phyloP scores from a whole-genome alignment of 2,113 vertebrate species.

The Gavia stellata region DNA sequence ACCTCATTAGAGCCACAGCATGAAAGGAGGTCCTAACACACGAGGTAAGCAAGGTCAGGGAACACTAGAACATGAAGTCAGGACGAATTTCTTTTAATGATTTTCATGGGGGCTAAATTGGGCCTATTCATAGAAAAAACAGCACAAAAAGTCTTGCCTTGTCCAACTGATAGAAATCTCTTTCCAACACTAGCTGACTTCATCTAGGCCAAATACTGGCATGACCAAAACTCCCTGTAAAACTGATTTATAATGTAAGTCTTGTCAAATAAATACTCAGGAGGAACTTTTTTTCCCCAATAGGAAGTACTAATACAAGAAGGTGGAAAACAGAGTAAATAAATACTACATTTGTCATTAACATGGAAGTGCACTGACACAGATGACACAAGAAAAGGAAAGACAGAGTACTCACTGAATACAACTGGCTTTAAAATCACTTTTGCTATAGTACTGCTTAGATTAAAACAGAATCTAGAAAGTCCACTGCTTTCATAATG shows the following conservation, averaged over 20 bases:
- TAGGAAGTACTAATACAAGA: neutral
- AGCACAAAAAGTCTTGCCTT: neutral
- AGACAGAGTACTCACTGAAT: neutral
- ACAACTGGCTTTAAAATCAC: neutral
- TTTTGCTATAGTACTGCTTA: neutral
- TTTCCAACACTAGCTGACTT: neutral
- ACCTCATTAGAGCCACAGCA: neutral
- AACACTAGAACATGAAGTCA: neutral
- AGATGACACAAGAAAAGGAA: neutral
- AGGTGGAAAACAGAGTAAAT: neutral
- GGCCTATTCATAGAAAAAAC: neutral
- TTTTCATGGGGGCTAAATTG: neutral
- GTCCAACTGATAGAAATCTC: neutral
- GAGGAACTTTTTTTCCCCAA: neutral
- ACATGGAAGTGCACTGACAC: neutral
- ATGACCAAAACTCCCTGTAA: neutral
- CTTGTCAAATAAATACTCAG: neutral
- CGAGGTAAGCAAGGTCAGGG: neutral
- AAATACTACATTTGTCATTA: neutral
- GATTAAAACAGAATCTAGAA: neutral
- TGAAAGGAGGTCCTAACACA: neutral
- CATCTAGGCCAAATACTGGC: neutral
- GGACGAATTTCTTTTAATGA: neutral
- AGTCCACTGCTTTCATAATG: neutral
- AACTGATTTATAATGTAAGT: neutral